Base-by-base conservation (phyloP, 2,888 invertebrate species). In the Trissonchulus latispiculum region DNA sequence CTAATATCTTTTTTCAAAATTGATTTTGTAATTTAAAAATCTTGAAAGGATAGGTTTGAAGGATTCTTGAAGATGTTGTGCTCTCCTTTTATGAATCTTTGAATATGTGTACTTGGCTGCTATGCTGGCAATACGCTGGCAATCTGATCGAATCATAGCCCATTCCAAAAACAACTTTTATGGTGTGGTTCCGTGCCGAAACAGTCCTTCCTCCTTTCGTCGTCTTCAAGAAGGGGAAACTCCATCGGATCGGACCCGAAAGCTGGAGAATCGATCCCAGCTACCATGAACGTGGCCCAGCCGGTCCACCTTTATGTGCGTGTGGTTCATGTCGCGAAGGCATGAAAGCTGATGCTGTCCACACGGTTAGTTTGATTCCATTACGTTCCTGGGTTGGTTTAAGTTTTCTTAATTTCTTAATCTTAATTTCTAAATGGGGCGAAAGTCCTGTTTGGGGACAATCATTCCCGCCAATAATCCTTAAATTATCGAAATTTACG, bases 361-460 rank as follows among this genome's bases (percentile, higher is more conserved):
- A 8, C 80, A 80, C 66, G 85, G 81, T 1, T 82, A 81, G 82
- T 81, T 83, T 76, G 79, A 81, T 70, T 71, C 33, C 32, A 37
- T 1, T 73, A 71, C 62, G 83, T 83, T 75, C 75, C 76, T 66
- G 81, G 82, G 73, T 82, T 82, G 83, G 81, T 83, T 73, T 31
- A 76, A 33, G 75, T 70, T 35, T 31, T 76, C 29, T 75, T 78
- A 36, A 66, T 84, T 29, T 79, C 79, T 68, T 75, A 77, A 73
- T 75, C 83, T 31, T 35, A 71, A 62, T 74, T 79, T 28, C 77
- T 76, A 73, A 59, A 72, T 33, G 83, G 81, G 1, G 78, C 61
- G 70, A 84, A 84, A 77, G 77, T 80, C 35, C 36, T 84, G 2
- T 80, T 84, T 72, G 83, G 84, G 0, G 83, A 85, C 73, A 84